Base-by-base conservation (phyloP, 2,888 invertebrate genomes). In the Nephrotoma guestfalica region DNA sequence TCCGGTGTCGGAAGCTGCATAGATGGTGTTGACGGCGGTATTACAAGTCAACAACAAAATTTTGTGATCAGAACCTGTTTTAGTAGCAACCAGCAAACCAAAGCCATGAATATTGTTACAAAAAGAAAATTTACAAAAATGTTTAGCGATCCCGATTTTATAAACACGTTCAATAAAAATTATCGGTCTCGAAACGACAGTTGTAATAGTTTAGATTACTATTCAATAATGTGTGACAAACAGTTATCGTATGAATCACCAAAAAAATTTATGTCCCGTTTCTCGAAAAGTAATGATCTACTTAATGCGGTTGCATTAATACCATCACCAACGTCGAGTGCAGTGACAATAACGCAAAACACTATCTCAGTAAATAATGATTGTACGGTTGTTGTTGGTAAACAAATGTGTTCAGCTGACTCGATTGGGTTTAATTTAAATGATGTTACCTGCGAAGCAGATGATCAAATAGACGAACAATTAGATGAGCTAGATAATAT, bases 171-270 rank as follows among this genome's bases (percentile, higher is more conserved):
- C 86, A 89, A 51, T 89, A 7, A 90, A 90, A 87, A 88, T 86
- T 86, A 43, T 30, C 41, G 86, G 5, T 86, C 86, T 30, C 86
- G 57, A 57, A 86, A 43, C 41, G 86, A 86, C 2, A 86, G 41
- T 42, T 51, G 51, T 42, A 40, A 51, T 18, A 86, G 43, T 30
- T 41, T 41, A 87, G 90, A 90, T 88, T 90, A 89, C 87, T 90
- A 90, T 88, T 90, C 90, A 87, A 89, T 89, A 86, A 89, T 90
- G 88, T 90, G 90, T 89, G 90, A 90, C 89, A 90, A 89, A 87
- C 89, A 90, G 88, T 88, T 90, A 88, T 90, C 90, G 88, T 90
- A 89, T 87, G 90, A 90, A 87, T 90, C 90, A 86, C 89, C 90
- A 45, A 89, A 89, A 87, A 90, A 90, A 88, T 57, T 57, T 57